Conservation (phyloP, 23 tunicate genomes). For the Pegea sp. region DNA sequence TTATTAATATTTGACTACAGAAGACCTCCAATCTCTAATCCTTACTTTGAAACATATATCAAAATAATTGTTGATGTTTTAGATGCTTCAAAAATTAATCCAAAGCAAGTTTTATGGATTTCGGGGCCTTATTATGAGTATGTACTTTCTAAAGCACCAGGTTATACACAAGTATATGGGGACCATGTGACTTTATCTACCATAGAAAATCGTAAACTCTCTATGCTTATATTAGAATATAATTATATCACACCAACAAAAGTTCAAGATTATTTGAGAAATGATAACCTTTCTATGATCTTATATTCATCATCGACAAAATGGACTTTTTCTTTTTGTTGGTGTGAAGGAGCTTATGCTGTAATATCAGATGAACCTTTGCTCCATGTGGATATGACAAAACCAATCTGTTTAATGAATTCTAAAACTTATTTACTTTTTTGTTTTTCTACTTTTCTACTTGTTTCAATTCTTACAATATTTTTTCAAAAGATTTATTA, state of each 20-base stretch:
- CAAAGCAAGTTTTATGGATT: slow-evolving; percentile 21
- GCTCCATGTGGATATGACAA: slow-evolving; percentile 1
- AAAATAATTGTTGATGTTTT: slow-evolving; percentile 6
- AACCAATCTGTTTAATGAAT: slow-evolving; percentile 8
- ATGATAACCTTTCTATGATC: slow-evolving; percentile 9
- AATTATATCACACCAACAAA: slow-evolving; percentile 2
- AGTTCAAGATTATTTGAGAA: slow-evolving; percentile 3
- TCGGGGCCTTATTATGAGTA: slow-evolving; percentile 6
- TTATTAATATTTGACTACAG: slow-evolving; percentile 13
- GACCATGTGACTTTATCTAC: neutral
- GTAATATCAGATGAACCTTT: slow-evolving; percentile 24
- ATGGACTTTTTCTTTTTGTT: slow-evolving; percentile 29
- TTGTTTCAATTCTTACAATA: neutral
- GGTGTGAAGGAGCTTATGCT: slow-evolving; percentile 52
- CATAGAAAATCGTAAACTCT: neutral
- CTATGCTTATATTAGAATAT: slow-evolving; percentile 17
- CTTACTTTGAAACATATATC: slow-evolving; percentile 3
- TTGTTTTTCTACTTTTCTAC: neutral
- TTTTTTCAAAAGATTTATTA: neutral
- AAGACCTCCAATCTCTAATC: slow-evolving; percentile 6
- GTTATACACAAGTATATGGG: slow-evolving; percentile 8
- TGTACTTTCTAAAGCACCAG: slow-evolving; percentile 14
- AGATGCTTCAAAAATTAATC: slow-evolving; percentile 7
- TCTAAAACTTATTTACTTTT: neutral
- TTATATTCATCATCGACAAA: slow-evolving; percentile 12